Evolutionary conservation across 1,140 invertebrate genomes (phyloP), one percentile per base, ranked within the genome.

Genomic region (Drosophila pachea): DNA sequence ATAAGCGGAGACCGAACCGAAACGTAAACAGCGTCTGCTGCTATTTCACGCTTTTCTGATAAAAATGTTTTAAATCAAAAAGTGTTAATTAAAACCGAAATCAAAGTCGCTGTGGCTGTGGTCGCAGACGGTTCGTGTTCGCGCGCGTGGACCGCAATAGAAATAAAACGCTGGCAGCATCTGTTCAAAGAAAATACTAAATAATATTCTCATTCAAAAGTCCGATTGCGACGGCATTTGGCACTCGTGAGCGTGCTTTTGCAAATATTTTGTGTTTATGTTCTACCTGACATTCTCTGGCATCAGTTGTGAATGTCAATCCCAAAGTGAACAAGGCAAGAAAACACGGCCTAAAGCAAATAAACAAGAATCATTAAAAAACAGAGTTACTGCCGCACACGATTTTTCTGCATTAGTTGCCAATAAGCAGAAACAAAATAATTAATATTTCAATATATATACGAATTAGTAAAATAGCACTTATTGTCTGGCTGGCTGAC

Each of bases 11-110:
- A 66, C 43, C 71, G 49, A 74, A 69, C 65, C 79, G 79, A 72
- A 84, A 86, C 76, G 81, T 84, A 84, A 84, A 84, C 81, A 86
- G 73, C 81, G 66, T 74, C 69, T 70, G 78, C 77, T 81, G 77
- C 77, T 59, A 83, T 78, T 81, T 82, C 74, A 82, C 78, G 78
- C 78, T 82, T 78, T 69, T 75, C 70, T 76, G 81, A 86, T 86
- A 84, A 84, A 86, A 84, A 86, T 84, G 81, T 84, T 84, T 76
- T 84, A 84, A 81, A 84, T 81, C 70, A 81, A 78, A 84, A 76
- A 76, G 81, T 84, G 81, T 84, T 84, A 84, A 84, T 84, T 74
- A 84, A 78, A 84, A 68, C 70, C 76, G 38, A 84, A 86, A 84
- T 79, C 81, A 76, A 84, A 84, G 84, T 84, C 81, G 86, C 86